A percentile compares a stretch with the other conserved stretches of the same genome.
Conservation (phyloP, 2,888 invertebrate species). For the Hyposoter didymator region DNA sequence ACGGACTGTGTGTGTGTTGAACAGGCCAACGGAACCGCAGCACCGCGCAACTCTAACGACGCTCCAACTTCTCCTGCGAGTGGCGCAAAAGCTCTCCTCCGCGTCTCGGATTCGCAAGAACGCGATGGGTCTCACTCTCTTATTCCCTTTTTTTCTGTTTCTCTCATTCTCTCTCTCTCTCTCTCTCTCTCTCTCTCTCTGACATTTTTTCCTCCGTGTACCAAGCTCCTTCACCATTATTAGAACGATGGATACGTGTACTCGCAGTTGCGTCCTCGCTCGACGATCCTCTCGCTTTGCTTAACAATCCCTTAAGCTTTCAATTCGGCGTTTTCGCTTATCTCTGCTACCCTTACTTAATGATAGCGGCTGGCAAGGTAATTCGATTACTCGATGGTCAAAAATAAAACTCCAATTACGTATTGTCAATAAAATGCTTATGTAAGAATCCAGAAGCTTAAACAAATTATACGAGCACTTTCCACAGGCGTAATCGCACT, state of each 20-base stretch:
- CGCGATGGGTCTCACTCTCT: conserved; percentile 38
- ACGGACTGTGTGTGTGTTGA: conserved; percentile 64
- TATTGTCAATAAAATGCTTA: neutral
- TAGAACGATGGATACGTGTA: conserved; percentile 22
- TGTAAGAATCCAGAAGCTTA: neutral
- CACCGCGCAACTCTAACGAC: conserved; percentile 67
- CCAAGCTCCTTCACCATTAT: conserved; percentile 38
- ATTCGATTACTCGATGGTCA: neutral
- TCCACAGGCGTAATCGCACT: neutral
- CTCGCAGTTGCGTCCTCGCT: conserved; percentile 7
- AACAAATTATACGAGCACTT: neutral
- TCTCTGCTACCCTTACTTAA: neutral
- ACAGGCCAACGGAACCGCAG: conserved; percentile 48
- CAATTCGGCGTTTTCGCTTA: conserved; percentile 10
- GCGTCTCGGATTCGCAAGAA: conserved; percentile 61
- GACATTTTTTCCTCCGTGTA: neutral
- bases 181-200: conserved; percentile 1
- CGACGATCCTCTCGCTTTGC: conserved; percentile 30
- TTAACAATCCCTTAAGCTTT: conserved; percentile 46
- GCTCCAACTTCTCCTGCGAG: conserved; percentile 61
- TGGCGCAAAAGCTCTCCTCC: conserved; percentile 70
- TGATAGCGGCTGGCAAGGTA: neutral
- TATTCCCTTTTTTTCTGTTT: neutral
- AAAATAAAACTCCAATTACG: neutral
- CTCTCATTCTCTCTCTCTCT: neutral